phyloP scores from a whole-genome alignment of 2,888 invertebrate genomes.

The Caenorhabditis afra region DNA sequence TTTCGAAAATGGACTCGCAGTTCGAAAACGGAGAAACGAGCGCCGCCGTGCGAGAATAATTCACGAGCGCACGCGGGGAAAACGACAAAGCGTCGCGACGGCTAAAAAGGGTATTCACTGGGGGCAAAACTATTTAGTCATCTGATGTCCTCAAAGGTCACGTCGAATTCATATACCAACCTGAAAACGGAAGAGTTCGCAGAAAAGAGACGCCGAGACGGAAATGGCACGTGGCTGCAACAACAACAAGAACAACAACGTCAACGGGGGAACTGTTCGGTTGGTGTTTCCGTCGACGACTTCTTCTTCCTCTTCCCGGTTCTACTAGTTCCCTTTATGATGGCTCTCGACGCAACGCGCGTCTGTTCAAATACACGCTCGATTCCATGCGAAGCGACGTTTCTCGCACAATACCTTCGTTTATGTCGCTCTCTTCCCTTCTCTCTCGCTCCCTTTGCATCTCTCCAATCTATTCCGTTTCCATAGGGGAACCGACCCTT shows the following conservation, averaged over 20 bases:
- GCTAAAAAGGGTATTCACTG: not conserved
- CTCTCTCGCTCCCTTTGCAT: constrained; percentile 16
- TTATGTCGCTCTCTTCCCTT: constrained; percentile 33
- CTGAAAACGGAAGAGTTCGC: not conserved
- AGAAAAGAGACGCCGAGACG: not conserved
- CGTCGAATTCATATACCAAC: not conserved
- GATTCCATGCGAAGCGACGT: constrained; percentile 11
- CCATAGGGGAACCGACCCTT: not conserved
- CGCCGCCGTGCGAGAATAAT: no score
- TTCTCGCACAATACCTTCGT: constrained; percentile 23
- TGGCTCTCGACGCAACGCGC: not conserved
- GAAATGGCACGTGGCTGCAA: not conserved
- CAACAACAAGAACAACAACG: no score
- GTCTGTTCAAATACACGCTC: constrained; percentile 34
- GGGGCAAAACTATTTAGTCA: no score
- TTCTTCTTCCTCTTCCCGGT: constrained; percentile 5
- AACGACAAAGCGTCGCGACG: not conserved
- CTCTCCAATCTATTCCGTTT: not conserved
- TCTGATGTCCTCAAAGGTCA: not conserved
- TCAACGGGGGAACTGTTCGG: not conserved
- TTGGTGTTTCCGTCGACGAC: not conserved
- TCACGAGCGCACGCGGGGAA: not conserved
- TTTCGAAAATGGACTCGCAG: no score
- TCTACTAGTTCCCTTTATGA: no score
- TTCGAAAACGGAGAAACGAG: no score